Conservation (phyloP, 1,140 invertebrate species). For the Magallana gigas region DNA sequence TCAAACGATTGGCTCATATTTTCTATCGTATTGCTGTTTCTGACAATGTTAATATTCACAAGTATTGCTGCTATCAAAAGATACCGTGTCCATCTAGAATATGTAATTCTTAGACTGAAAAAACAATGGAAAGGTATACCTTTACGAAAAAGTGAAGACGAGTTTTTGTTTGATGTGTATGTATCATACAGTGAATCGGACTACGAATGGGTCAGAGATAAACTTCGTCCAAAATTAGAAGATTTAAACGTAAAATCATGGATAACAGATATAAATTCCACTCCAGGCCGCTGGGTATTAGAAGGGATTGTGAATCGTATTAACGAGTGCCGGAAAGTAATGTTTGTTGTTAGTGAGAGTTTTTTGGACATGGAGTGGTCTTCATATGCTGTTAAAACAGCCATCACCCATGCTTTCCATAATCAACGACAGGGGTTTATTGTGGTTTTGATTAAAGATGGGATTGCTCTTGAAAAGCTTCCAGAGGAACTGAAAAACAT, state of each 20-base stretch:
- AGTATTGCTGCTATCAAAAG: neutral
- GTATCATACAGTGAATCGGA: neutral
- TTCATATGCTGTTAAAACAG: neutral
- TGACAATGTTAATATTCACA: neutral
- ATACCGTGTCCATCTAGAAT: neutral
- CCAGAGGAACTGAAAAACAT: neutral
- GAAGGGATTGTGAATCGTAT: neutral
- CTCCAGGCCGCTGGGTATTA: neutral
- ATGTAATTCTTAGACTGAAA: neutral
- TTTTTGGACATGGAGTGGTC: neutral
- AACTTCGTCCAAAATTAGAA: neutral
- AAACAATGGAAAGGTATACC: neutral
- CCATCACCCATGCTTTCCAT: neutral
- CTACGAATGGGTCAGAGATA: neutral
- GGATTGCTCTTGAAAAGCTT: neutral
- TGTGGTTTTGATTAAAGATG: neutral
- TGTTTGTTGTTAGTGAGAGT: neutral
- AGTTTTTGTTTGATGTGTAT: neutral
- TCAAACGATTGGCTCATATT: neutral
- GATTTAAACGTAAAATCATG: neutral
- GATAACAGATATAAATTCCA: neutral
- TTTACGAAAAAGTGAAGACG: neutral
- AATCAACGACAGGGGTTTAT: neutral
- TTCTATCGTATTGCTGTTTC: neutral
- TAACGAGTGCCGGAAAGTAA: neutral